Evolutionary conservation across 2,113 vertebrate genomes (phyloP).

Genomic region (Oryzias melastigma): DNA sequence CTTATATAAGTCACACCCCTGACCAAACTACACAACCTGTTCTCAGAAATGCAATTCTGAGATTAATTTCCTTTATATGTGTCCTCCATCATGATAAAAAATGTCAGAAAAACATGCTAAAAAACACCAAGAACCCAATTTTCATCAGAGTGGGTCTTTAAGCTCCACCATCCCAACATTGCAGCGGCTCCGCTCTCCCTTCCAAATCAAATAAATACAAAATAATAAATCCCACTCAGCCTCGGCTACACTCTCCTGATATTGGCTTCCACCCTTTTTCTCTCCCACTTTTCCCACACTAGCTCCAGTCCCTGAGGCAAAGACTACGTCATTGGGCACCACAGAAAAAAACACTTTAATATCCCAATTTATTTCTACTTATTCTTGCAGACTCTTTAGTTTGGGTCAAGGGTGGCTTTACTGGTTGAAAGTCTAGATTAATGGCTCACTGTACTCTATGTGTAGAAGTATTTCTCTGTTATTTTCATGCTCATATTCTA

Average conservation of each 20-base stretch:
- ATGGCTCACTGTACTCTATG: constrained; percentile 24
- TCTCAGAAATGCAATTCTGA: too few relatives aligned
- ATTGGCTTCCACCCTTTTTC: constrained; percentile 67
- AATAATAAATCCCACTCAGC: constrained; percentile 44
- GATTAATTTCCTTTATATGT: too few relatives aligned
- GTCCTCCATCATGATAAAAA: too few relatives aligned
- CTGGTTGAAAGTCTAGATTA: constrained; percentile 29
- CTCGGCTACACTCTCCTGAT: constrained; percentile 56
- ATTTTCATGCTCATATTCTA: neutral
- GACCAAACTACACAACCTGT: too few relatives aligned
- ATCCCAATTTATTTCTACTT: constrained; percentile 68
- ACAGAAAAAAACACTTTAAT: constrained; percentile 70
- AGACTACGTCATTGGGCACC: constrained; percentile 62
- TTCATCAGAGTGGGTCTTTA: neutral
- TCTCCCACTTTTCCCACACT: constrained; percentile 76
- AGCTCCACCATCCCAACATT: constrained; percentile 69
- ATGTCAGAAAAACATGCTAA: too few relatives aligned
- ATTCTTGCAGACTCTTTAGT: constrained; percentile 61
- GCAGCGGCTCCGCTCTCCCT: constrained; percentile 56
- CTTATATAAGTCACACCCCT: too few relatives aligned
- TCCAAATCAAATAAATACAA: neutral
- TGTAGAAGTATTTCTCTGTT: constrained; percentile 10
- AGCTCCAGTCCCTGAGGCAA: constrained; percentile 64
- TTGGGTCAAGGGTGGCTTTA: constrained; percentile 59
- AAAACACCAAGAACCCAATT: too few relatives aligned